phyloP scores from a whole-genome alignment of 2,888 invertebrate genomes.

The Elmis aenea region DNA sequence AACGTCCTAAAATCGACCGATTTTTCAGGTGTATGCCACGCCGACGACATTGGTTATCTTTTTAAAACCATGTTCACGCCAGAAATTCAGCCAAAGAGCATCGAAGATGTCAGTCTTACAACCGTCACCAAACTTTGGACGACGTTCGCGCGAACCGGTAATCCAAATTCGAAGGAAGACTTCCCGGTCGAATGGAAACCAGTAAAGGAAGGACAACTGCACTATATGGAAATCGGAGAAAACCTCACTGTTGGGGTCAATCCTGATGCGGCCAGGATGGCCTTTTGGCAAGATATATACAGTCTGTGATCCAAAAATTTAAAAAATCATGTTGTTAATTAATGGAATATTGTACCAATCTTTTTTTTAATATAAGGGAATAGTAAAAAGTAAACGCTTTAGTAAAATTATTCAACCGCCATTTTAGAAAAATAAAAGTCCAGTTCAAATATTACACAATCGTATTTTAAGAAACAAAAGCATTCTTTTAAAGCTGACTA shows the following conservation, averaged over 20 bases:
- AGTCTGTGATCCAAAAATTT: slow-evolving; percentile 8
- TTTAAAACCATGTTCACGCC: slow-evolving; percentile 27
- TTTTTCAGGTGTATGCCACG: slow-evolving; percentile 30
- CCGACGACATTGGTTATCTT: slow-evolving; percentile 34
- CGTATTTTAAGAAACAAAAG: too few species aligned
- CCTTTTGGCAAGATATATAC: slow-evolving; percentile 28
- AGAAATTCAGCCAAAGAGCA: slow-evolving; percentile 19
- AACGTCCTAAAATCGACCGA: background rate
- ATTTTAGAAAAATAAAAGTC: too few species aligned
- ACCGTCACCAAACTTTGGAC: slow-evolving; percentile 32
- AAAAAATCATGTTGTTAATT: too few species aligned
- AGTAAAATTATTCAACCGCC: too few species aligned
- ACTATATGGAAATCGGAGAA: slow-evolving; percentile 27
- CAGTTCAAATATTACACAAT: too few species aligned
- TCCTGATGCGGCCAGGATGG: slow-evolving; percentile 25
- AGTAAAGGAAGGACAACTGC: slow-evolving; percentile 11
- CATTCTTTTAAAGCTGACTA: too few species aligned
- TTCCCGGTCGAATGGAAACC: slow-evolving; percentile 23
- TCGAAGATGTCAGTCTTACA: slow-evolving; percentile 25
- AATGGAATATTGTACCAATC: too few species aligned
- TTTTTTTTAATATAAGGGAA: too few species aligned
- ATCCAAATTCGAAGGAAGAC: slow-evolving; percentile 18
- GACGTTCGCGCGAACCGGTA: slow-evolving; percentile 29
- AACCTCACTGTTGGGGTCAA: slow-evolving; percentile 23
- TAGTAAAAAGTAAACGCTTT: too few species aligned